Percentiles rank a stretch among this genome's conserved stretches.
These are phyloP conservation scores for Euglossa dilemma DNA, from an alignment of 1,140 invertebrate species.

Conservation along the genomic window DNA sequence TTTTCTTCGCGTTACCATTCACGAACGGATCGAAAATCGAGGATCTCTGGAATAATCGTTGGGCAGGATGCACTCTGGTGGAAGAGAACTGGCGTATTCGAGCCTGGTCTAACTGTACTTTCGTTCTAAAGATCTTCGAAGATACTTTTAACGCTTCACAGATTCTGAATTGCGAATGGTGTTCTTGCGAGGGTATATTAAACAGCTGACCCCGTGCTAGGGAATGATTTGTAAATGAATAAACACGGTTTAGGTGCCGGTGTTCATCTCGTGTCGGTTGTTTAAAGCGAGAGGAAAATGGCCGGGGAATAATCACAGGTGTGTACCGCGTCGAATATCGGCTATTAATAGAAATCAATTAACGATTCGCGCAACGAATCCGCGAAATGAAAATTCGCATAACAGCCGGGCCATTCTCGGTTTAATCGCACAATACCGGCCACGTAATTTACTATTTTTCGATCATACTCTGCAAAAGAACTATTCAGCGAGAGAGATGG, in stretches of 20 bases:
- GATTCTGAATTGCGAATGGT: constrained; percentile 55
- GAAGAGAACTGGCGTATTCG: constrained; percentile 17
- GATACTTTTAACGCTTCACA: constrained; percentile 66
- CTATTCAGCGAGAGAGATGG: no score
- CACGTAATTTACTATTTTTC: no score
- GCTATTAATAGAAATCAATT: background rate
- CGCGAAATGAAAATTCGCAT: background rate
- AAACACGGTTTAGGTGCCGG: constrained; percentile 37
- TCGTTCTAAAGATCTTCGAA: constrained; percentile 51
- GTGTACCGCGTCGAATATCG: background rate
- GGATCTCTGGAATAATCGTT: constrained; percentile 34
- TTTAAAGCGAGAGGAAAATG: background rate
- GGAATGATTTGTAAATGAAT: constrained; percentile 52
- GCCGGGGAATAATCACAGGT: background rate
- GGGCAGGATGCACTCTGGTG: constrained; percentile 41
- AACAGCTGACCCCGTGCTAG: constrained; percentile 37
- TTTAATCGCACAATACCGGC: no score
- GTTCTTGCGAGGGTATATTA: constrained; percentile 54
- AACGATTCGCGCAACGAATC: no score
- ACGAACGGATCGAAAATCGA: constrained; percentile 2
- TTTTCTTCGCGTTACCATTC: no score
- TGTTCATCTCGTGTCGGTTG: constrained; percentile 21
- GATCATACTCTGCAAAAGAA: no score
- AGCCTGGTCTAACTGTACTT: constrained; percentile 61
- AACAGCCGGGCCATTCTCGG: no score